Percentiles rank a stretch among this genome's conserved stretches.
Evolutionary conservation across 2,888 invertebrate genomes (phyloP).

Genomic region (Diogma glabrata): DNA sequence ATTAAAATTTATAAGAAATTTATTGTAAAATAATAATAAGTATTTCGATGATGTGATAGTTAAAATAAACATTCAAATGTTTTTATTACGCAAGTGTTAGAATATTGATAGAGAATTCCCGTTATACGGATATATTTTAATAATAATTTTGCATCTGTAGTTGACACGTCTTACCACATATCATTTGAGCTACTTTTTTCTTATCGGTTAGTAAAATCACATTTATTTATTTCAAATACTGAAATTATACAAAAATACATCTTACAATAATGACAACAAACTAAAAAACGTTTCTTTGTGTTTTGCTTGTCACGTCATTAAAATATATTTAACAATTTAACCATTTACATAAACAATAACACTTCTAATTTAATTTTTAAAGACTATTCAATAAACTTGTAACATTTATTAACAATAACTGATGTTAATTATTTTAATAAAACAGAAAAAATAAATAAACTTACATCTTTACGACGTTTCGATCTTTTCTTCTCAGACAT

Average conservation of each 20-base stretch:
- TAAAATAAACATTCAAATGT: too few species aligned
- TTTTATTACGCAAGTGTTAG: too few species aligned
- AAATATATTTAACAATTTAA: neutral
- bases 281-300: neutral
- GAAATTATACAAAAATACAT: too few species aligned
- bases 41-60: too few species aligned
- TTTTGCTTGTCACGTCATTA: neutral
- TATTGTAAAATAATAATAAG: neutral
- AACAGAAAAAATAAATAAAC: slow-evolving; percentile 18
- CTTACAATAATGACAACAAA: neutral
- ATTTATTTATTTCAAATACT: too few species aligned
- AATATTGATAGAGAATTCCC: too few species aligned
- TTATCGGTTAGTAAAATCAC: too few species aligned
- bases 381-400: too few species aligned
- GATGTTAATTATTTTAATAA: neutral
- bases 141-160: neutral
- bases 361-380: neutral
- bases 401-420: too few species aligned
- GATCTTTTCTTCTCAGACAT: slow-evolving; percentile 36
- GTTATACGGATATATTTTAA: too few species aligned
- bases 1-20: slow-evolving; percentile 10
- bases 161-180: slow-evolving; percentile 4
- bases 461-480: slow-evolving; percentile 36
- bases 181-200: too few species aligned
- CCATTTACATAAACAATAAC: neutral